Conservation (phyloP, 2,888 invertebrate genomes). For the Phytoseiulus persimilis region DNA sequence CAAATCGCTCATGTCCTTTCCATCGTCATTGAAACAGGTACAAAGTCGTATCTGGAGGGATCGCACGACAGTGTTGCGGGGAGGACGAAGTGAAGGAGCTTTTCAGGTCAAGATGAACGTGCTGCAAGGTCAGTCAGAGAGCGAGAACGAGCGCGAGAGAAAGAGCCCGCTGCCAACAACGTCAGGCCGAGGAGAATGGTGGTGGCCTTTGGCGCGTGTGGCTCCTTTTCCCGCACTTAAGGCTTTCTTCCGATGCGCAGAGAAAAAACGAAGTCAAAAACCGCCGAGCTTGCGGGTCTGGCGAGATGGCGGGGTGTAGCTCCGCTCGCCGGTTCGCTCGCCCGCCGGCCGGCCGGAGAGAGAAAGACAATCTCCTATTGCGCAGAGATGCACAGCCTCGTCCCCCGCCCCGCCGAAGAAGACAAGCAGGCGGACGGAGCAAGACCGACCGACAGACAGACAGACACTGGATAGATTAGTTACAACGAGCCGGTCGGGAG, state of each 20-base stretch:
- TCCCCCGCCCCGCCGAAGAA: background rate
- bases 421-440: background rate
- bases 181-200: too few species aligned
- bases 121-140: too few species aligned
- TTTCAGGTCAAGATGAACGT: too few species aligned
- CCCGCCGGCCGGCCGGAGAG: background rate
- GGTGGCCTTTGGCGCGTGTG: background rate
- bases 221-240: background rate
- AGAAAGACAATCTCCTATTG: background rate
- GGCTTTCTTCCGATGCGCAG: background rate
- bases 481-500: conserved; percentile 17
- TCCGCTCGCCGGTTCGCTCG: background rate
- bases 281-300: background rate
- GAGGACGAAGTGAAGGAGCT: too few species aligned
- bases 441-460: background rate
- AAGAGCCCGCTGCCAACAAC: too few species aligned
- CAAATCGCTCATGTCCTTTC: too few species aligned
- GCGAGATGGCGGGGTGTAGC: background rate
- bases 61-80: too few species aligned
- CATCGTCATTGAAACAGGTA: too few species aligned
- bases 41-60: too few species aligned
- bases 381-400: background rate
- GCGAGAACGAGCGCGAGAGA: too few species aligned
- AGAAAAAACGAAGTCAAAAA: background rate
- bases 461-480: conserved; percentile 17